These are phyloP conservation scores for Lepisosteus oculatus DNA, from an alignment of 2,113 vertebrate species.

Conservation along the genomic window DNA sequence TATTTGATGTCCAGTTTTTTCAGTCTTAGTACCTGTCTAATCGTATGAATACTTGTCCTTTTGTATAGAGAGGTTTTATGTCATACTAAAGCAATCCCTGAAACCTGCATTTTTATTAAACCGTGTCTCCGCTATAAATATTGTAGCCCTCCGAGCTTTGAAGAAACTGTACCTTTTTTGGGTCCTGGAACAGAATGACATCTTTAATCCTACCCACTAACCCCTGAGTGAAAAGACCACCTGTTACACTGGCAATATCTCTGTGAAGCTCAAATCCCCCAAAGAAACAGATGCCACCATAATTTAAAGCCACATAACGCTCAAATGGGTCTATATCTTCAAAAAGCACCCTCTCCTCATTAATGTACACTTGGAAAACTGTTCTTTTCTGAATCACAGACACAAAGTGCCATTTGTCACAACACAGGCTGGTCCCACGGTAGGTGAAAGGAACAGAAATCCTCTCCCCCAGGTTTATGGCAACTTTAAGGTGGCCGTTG, in stretches of 20 bases:
- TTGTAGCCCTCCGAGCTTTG: slow-evolving; percentile 75
- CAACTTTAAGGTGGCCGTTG: slow-evolving; percentile 67
- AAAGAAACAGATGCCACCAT: slow-evolving; percentile 71
- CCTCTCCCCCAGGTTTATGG: slow-evolving; percentile 76
- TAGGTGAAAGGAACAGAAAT: slow-evolving; percentile 57
- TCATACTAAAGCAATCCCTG: too few relatives aligned
- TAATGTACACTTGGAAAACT: slow-evolving; percentile 64
- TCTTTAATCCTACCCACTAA: slow-evolving; percentile 79
- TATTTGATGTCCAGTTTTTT: too few relatives aligned
- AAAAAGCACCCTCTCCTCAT: slow-evolving; percentile 59
- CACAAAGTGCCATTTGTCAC: slow-evolving; percentile 62
- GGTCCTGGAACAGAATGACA: slow-evolving; percentile 71
- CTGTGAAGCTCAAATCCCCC: slow-evolving; percentile 77
- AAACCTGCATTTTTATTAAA: too few relatives aligned
- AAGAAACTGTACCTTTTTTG: slow-evolving; percentile 59
- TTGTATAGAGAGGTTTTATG: too few relatives aligned
- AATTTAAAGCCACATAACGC: slow-evolving; percentile 76
- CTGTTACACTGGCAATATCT: slow-evolving; percentile 60
- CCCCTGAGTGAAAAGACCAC: slow-evolving; percentile 67
- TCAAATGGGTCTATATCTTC: slow-evolving; percentile 74
- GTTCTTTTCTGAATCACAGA: slow-evolving; percentile 70
- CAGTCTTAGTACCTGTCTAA: too few relatives aligned
- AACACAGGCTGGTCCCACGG: slow-evolving; percentile 51
- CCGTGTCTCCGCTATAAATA: slow-evolving; percentile 57
- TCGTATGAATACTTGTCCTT: too few relatives aligned